phyloP scores from a whole-genome alignment of 1,140 invertebrate species.

The Drosophila repletoides region DNA sequence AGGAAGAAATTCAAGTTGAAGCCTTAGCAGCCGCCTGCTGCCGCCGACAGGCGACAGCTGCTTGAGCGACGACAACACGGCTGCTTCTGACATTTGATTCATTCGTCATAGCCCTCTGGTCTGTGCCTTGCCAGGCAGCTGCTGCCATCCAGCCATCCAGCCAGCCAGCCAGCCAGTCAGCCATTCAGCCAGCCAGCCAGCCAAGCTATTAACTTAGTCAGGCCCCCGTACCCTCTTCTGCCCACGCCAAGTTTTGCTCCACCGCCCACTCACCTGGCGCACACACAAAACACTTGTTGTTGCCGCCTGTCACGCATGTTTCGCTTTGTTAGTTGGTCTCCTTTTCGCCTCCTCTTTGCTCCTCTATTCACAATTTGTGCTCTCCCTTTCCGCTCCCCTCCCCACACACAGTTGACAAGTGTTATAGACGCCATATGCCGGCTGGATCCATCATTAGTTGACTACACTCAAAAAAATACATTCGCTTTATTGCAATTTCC shows the following conservation, averaged over 20 bases:
- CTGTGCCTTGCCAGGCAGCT: slow-evolving; percentile 44
- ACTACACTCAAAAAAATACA: too few species aligned
- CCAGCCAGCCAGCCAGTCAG: slow-evolving; percentile 22
- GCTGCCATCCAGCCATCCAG: slow-evolving; percentile 33
- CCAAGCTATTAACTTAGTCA: slow-evolving; percentile 70
- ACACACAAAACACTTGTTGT: slow-evolving; percentile 71
- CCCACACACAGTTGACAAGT: slow-evolving; percentile 50
- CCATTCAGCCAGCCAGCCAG: slow-evolving; percentile 19
- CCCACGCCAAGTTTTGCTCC: too few species aligned
- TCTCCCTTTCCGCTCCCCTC: neutral
- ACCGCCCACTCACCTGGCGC: slow-evolving; percentile 39
- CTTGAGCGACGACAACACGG: slow-evolving; percentile 76
- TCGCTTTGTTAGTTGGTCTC: slow-evolving; percentile 25
- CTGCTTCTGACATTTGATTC: slow-evolving; percentile 79
- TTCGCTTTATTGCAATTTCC: too few species aligned
- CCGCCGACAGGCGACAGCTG: slow-evolving; percentile 74
- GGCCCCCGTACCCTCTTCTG: too few species aligned
- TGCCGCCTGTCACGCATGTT: slow-evolving; percentile 52
- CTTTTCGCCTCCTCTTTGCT: neutral
- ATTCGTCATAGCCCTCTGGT: slow-evolving; percentile 74
- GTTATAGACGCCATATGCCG: slow-evolving; percentile 51
- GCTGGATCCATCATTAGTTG: slow-evolving; percentile 60
- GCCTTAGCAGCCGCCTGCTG: slow-evolving; percentile 48
- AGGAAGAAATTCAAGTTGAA: slow-evolving; percentile 34
- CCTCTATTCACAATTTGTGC: too few species aligned